Evolutionary conservation across 2,113 vertebrate genomes (phyloP).

Genomic region (Nesogale talazaci): DNA sequence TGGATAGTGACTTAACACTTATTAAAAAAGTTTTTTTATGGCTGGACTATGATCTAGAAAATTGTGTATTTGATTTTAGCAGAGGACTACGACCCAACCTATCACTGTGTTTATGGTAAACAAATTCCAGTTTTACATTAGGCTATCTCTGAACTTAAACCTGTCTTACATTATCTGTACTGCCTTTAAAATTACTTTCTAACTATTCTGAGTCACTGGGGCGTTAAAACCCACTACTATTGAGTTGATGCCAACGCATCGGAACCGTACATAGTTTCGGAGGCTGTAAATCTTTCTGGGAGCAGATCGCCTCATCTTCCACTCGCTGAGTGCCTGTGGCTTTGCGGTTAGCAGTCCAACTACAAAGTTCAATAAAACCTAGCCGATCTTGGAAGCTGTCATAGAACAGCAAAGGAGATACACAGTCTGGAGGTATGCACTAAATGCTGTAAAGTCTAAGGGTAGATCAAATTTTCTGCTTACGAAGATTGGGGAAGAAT

Average conservation of each 20-base stretch:
- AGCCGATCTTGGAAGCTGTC: constrained; percentile 2
- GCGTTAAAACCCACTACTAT: too few species aligned
- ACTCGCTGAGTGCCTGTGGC: too few species aligned
- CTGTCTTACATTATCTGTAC: background rate
- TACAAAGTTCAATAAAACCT: constrained; percentile 5
- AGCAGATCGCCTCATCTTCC: too few species aligned
- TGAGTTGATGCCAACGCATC: too few species aligned
- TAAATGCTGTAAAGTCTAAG: background rate
- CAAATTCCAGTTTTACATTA: constrained; percentile 39
- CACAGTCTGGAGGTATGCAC: constrained; percentile 23
- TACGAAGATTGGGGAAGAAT: background rate
- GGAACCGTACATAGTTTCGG: too few species aligned
- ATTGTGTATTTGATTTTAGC: constrained; percentile 14
- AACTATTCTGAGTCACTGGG: constrained; percentile 44
- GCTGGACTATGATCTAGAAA: constrained; percentile 24
- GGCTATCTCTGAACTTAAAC: background rate
- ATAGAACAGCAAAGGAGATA: constrained; percentile 40
- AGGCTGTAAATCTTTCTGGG: too few species aligned
- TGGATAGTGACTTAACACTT: background rate
- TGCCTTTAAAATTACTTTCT: constrained; percentile 54
- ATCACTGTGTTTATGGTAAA: constrained; percentile 18
- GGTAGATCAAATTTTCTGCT: constrained; percentile 30
- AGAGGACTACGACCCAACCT: constrained; percentile 12
- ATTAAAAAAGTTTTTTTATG: constrained; percentile 38
- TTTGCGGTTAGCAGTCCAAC: too few species aligned